Percentiles rank a stretch among this genome's conserved stretches.
Evolutionary conservation across 2,113 vertebrate species (phyloP).

Genomic region (Willisornis vidua): DNA sequence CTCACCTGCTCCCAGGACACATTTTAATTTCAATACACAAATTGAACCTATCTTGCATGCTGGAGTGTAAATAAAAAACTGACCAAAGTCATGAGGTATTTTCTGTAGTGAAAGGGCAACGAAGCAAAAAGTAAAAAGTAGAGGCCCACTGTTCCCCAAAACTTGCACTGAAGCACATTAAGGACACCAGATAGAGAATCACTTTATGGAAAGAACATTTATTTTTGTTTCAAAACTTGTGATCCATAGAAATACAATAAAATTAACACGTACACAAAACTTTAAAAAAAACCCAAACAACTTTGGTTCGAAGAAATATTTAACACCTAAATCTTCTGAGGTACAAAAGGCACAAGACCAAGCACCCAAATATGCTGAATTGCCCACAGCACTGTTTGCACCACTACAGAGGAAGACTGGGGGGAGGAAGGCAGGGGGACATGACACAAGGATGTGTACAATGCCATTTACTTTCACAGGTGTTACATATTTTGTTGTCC

Average conservation of each 20-base stretch:
- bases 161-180: background rate
- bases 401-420: background rate
- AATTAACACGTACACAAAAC: constrained; percentile 70
- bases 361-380: constrained; percentile 7
- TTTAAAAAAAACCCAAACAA: background rate
- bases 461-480: constrained; percentile 21
- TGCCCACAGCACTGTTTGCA: background rate
- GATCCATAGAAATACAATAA: constrained; percentile 72
- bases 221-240: constrained; percentile 67
- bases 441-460: background rate
- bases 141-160: background rate
- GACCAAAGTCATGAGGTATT: background rate
- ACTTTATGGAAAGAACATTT: constrained; percentile 67
- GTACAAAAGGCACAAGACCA: constrained; percentile 56
- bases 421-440: background rate
- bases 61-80: background rate
- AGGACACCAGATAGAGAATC: background rate
- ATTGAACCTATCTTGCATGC: background rate
- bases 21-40: background rate
- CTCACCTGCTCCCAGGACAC: background rate
- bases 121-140: background rate
- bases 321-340: constrained; percentile 68
- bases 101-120: background rate
- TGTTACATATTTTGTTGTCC: background rate
- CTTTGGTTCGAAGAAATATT: constrained; percentile 74